Conservation (phyloP, 2,797 vertebrate species). For the Sebastolobus alascanus region DNA sequence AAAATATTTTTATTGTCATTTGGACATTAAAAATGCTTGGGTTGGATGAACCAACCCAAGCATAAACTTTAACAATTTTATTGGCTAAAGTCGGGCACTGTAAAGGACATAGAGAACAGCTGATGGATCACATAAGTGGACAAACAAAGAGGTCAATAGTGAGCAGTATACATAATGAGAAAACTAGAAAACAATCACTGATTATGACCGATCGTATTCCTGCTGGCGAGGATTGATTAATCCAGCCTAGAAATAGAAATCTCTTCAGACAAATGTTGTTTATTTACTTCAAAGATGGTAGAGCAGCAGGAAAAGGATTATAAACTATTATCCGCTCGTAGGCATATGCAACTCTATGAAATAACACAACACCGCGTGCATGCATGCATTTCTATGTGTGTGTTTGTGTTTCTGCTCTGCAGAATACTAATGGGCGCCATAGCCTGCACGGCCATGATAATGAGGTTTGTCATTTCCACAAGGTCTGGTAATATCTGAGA, state of each 20-base stretch:
- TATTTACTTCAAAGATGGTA: slow-evolving; percentile 34
- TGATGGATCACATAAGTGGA: slow-evolving; percentile 8
- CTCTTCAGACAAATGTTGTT: slow-evolving; percentile 28
- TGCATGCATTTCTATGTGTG: slow-evolving; percentile 25
- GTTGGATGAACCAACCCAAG: neutral
- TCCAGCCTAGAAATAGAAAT: slow-evolving; percentile 17
- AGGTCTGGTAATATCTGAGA: slow-evolving; percentile 45
- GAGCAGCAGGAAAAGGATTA: slow-evolving; percentile 33
- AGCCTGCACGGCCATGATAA: slow-evolving; percentile 53
- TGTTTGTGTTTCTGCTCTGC: slow-evolving; percentile 34
- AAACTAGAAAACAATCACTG: slow-evolving; percentile 5
- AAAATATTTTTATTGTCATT: neutral
- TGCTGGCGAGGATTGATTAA: slow-evolving; percentile 9
- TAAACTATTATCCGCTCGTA: slow-evolving; percentile 36
- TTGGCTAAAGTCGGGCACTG: neutral
- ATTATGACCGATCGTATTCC: slow-evolving; percentile 18
- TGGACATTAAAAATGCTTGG: no score
- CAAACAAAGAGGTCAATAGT: slow-evolving; percentile 6
- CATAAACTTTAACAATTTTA: neutral
- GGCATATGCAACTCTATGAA: slow-evolving; percentile 23
- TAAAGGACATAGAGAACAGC: slow-evolving; percentile 13
- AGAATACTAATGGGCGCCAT: slow-evolving; percentile 63
- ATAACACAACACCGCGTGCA: slow-evolving; percentile 11
- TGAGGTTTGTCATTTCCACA: slow-evolving; percentile 56
- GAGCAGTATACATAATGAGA: slow-evolving; percentile 2